Conservation (phyloP, 2,797 vertebrate genomes). For the Gila robusta region DNA sequence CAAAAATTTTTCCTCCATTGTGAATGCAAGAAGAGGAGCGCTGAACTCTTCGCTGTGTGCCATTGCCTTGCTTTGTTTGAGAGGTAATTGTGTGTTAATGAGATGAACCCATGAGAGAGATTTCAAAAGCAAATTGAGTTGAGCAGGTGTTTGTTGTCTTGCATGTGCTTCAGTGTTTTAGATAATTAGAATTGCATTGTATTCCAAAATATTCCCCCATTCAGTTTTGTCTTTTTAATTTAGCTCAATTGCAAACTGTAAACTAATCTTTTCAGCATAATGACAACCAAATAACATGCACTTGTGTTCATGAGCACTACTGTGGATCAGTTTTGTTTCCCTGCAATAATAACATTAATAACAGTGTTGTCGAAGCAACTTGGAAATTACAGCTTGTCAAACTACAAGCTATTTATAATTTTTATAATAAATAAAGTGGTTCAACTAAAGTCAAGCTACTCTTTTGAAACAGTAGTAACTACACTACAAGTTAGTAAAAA, state of each 20-base stretch:
- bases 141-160: conserved; percentile 49
- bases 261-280: conserved; percentile 42
- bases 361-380: background rate
- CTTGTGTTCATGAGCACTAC: conserved; percentile 18
- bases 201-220: conserved; percentile 37
- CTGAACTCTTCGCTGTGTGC: conserved; percentile 32
- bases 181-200: conserved; percentile 48
- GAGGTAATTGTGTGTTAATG: conserved; percentile 53
- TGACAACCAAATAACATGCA: conserved; percentile 15
- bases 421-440: background rate
- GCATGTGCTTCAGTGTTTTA: conserved; percentile 47
- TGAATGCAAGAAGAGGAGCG: conserved; percentile 21
- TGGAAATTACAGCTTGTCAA: conserved; percentile 28
- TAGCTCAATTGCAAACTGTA: conserved; percentile 44
- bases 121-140: conserved; percentile 53
- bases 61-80: conserved; percentile 43
- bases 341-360: conserved; percentile 18
- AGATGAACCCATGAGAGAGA: conserved; percentile 51
- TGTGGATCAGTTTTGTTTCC: conserved; percentile 8
- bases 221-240: conserved; percentile 51
- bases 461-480: background rate
- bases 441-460: background rate
- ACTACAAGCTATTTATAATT: conserved; percentile 3
- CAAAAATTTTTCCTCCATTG: background rate
- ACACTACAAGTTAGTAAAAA: background rate